Conservation (phyloP, 1,140 invertebrate genomes). For the Homarus americanus region DNA sequence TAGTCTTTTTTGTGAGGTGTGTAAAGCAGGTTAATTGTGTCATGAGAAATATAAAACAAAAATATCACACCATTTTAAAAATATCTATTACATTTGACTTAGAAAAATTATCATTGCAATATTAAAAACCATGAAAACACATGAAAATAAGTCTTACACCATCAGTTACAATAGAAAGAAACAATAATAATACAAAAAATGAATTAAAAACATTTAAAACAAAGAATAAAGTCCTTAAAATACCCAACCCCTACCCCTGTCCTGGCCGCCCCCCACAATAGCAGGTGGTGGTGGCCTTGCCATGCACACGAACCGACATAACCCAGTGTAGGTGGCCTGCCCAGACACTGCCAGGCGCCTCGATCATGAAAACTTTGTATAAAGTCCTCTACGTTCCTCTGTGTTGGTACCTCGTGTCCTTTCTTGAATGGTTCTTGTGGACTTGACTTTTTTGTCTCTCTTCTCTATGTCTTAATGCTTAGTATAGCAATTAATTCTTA, state of each 20-base stretch:
- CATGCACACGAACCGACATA: background rate
- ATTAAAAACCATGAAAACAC: no score
- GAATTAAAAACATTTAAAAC: no score
- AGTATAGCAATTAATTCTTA: slow-evolving; percentile 20
- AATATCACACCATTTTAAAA: no score
- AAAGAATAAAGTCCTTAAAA: background rate
- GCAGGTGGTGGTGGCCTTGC: background rate
- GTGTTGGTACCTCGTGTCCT: background rate
- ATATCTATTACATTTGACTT: no score
- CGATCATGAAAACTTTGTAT: background rate
- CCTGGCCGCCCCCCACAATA: background rate
- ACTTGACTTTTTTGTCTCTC: background rate
- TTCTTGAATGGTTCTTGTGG: slow-evolving; percentile 38
- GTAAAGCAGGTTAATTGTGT: no score
- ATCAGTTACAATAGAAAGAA: no score
- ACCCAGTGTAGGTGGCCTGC: background rate
- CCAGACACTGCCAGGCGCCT: background rate
- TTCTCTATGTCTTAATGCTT: slow-evolving; percentile 10
- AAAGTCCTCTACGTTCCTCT: background rate
- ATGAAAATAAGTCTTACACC: no score
- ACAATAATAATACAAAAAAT: no score
- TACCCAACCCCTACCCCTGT: background rate
- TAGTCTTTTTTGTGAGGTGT: no score
- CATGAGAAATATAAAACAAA: no score
- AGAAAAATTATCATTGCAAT: no score